phyloP scores from a whole-genome alignment of 2,888 invertebrate genomes.

The Andrena trimmerana region DNA sequence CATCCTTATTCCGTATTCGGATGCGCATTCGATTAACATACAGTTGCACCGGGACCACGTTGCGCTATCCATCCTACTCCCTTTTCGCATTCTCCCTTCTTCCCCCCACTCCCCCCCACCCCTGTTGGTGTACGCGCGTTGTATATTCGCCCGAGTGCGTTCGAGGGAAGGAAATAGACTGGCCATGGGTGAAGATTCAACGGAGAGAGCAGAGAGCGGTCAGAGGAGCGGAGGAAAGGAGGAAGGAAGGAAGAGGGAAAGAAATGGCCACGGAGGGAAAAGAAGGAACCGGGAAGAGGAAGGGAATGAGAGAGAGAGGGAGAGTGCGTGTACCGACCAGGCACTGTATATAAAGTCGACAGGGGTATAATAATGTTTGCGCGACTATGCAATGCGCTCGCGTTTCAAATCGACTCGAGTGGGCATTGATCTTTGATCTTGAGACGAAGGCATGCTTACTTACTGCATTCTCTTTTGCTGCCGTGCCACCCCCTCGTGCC shows the following conservation, averaged over 20 bases:
- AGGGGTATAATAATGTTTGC: conserved; percentile 77
- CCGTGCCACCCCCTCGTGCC: conserved; percentile 56
- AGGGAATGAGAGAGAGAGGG: conserved; percentile 2
- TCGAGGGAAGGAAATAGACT: conserved; percentile 41
- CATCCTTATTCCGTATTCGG: conserved; percentile 83
- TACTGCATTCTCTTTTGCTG: conserved; percentile 67
- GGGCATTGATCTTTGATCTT: conserved; percentile 77
- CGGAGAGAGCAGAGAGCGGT: background rate
- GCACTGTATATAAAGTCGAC: conserved; percentile 75
- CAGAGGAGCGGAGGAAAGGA: background rate
- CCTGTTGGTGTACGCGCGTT: conserved; percentile 46
- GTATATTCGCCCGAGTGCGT: conserved; percentile 59
- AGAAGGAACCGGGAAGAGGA: conserved; percentile 13
- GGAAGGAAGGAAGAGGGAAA: conserved; percentile 4
- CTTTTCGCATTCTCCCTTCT: conserved; percentile 72
- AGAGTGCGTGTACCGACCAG: conserved; percentile 64
- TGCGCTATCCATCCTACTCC: conserved; percentile 77
- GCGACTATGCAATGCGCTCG: conserved; percentile 74
- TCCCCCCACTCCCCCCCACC: conserved; percentile 44
- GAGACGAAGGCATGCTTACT: conserved; percentile 68
- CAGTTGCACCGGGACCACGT: conserved; percentile 78
- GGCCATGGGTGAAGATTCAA: conserved; percentile 4
- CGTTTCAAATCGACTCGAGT: conserved; percentile 74
- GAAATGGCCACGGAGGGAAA: background rate
- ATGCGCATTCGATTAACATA: conserved; percentile 83